Evolutionary conservation across 2,113 vertebrate species (phyloP).

Genomic region (Perca flavescens): DNA sequence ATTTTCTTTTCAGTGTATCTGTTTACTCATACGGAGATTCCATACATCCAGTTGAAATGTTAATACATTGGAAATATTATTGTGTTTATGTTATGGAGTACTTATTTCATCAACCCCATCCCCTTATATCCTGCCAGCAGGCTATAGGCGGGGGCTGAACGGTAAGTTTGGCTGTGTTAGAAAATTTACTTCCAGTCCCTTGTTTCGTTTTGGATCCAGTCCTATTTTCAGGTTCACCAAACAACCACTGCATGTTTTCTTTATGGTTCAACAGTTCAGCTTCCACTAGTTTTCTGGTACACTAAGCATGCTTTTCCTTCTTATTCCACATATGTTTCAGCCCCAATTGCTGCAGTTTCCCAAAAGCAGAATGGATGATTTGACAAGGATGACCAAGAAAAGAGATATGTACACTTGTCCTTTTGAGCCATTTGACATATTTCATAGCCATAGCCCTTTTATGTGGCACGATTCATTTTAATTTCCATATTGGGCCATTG

Average conservation of each 20-base stretch:
- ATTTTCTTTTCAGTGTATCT: not conserved
- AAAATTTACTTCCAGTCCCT: slow-evolving; percentile 12
- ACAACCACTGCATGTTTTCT: slow-evolving; percentile 21
- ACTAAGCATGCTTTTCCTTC: not conserved
- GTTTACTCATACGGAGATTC: not conserved
- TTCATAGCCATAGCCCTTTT: slow-evolving; percentile 6
- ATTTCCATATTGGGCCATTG: not conserved
- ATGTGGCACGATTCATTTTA: not conserved
- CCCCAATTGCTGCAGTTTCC: slow-evolving; percentile 19
- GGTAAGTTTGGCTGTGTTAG: not conserved
- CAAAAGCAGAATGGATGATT: not conserved
- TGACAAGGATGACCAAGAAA: not conserved
- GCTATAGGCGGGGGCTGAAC: not conserved
- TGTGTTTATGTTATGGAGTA: not conserved
- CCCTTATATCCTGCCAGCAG: not conserved
- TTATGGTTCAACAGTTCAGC: slow-evolving; percentile 14
- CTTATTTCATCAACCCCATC: not conserved
- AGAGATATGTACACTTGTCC: not conserved
- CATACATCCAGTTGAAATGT: too few species aligned
- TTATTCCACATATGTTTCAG: slow-evolving; percentile 24
- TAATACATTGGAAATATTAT: too few species aligned
- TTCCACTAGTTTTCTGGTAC: slow-evolving; percentile 48
- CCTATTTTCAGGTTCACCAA: slow-evolving; percentile 46
- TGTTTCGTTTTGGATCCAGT: slow-evolving; percentile 28
- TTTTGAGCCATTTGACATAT: not conserved